Base-by-base conservation (phyloP, 1,140 invertebrate genomes). In the Drosophila jambulina region DNA sequence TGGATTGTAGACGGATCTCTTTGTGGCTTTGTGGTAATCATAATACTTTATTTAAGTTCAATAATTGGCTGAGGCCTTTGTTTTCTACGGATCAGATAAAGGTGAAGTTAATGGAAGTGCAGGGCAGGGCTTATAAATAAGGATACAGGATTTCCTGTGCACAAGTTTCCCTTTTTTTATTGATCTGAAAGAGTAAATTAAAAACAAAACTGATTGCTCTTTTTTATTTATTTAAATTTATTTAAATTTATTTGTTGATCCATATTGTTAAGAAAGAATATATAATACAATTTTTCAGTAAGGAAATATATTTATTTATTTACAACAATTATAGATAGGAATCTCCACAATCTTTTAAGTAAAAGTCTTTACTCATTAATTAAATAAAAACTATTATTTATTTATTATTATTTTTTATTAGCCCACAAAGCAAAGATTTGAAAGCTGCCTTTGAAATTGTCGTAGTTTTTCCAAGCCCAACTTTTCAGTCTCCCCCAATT, bases 1-100 rank as follows among this genome's bases (percentile, higher is more conserved):
- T 74, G 70, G 67, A 72, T 74, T 72, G 68, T 43, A 21, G 67
- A 72, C 53, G 68, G 53, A 60, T 72, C 70, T 72, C 67, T 72
- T 54, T 53, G 59, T 42, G 32, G 68, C 32, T 69, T 36, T 68
- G 15, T 71, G 48, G 64, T 34, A 48, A 56, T 69, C 40, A 70
- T 69, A 69, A 69, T 57, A 56, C 32, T 29, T 71, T 71, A 34
- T 43, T 69, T 69, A 69, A 51, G 43, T 67, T 67, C 43, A 54
- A 69, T 69, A 69, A 69, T 69, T 69, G 67, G 63, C 29, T 21
- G 10, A n/a, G 46, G 46, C 36, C n/a, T 68, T 69, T 69, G 63
- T 69, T 40, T 68, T 43, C 13, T 1, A 6, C 9, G 4, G n/a
- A 69, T 27, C 29, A 42, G 46, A 42, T 49, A 32, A 36, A 23